These are phyloP conservation scores for Oreochromis niloticus DNA, from an alignment of 2,113 vertebrate species.

Conservation along the genomic window DNA sequence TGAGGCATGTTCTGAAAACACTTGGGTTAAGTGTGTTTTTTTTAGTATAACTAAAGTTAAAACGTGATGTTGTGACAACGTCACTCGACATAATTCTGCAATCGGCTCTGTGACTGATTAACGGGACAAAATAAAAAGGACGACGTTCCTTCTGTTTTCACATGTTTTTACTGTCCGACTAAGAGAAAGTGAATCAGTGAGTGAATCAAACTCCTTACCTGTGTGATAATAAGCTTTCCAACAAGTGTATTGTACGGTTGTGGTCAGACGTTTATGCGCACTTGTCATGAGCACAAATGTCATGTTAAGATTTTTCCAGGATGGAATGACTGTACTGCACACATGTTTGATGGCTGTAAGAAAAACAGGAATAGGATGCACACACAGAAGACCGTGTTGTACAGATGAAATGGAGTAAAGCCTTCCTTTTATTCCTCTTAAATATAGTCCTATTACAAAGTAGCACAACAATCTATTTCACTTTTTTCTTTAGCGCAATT, in stretches of 20 bases:
- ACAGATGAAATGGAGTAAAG: neutral
- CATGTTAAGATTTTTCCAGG: neutral
- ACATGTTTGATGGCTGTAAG: neutral
- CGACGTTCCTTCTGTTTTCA: accelerated
- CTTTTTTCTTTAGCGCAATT: neutral
- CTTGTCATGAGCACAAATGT: neutral
- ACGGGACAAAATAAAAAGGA: neutral
- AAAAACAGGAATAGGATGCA: neutral
- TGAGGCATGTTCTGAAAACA: neutral
- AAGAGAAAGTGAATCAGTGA: neutral
- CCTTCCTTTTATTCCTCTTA: neutral
- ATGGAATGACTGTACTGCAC: neutral
- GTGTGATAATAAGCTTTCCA: neutral
- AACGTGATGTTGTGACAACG: neutral
- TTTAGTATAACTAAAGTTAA: neutral
- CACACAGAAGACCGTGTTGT: neutral
- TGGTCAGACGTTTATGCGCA: neutral
- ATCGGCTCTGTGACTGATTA: neutral
- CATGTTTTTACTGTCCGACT: neutral
- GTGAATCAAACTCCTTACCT: neutral
- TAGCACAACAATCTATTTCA: neutral
- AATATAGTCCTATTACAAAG: neutral
- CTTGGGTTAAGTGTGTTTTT: neutral
- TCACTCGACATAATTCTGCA: neutral
- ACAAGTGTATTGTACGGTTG: neutral